Base-by-base conservation (phyloP, 2,113 vertebrate species). In the Saccopteryx leptura region DNA sequence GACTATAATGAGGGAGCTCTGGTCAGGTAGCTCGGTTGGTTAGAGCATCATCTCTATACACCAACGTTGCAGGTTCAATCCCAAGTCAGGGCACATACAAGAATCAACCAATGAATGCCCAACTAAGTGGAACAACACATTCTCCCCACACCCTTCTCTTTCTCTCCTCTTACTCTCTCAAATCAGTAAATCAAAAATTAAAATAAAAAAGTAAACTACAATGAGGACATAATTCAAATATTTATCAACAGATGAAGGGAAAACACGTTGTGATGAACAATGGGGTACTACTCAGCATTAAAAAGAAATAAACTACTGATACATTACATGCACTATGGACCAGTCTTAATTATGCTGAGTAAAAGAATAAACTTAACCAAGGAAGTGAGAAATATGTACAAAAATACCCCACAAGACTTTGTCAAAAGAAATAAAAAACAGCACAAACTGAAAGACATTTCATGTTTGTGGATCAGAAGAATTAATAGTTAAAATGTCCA, bases 291-390 rank as follows among this genome's bases (percentile, higher is more conserved):
- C 17, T 68, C 65, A 48, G 61, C 10, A 93, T 18, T 50, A 63
- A 66, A 85, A 76, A 66, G 69, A 48, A 91, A 74, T 56, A 85
- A 85, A 92, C 60, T 58, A 80, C 13, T 48, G 19, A 78, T 68
- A 78, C 3, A 48, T 14, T 68, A 78, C 5, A 48, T 14, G 17
- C 26, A 68, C 85, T 28, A 19, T 68, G 26, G n/a, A 54, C 75
- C 65, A 63, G 58, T 76, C 60, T 76, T n/a, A 65, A 85, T 91
- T 66, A 92, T 56, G 19, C n/a, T 56, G 60, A 76, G 18, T 46
- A 66, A 76, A 92, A 84, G 58, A 85, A 90, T 69, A 85, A 54
- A 69, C 52, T 83, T 83, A 65, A 85, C 12, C 31, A 69, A 69
- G 7, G 48, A 68, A 54, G 46, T 66, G 26, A 46, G 65, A 82